Base-by-base conservation (phyloP, 2,888 invertebrate genomes). In the Mesorhabditis sp. region DNA sequence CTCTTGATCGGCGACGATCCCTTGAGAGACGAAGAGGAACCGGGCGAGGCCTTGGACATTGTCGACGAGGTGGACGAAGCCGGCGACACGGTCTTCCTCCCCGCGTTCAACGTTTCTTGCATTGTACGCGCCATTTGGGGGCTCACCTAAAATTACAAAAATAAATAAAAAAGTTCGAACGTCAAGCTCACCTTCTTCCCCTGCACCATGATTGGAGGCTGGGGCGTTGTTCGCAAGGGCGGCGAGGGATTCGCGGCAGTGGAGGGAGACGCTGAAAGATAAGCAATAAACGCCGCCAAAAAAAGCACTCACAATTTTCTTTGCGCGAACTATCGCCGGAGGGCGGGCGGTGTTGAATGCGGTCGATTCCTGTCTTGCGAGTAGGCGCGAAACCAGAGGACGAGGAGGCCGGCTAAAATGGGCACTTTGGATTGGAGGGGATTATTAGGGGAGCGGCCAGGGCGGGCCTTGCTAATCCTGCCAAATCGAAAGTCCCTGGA, bases 331-430 rank as follows among this genome's bases (percentile, higher is more conserved):
- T 65, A 13, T 43, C 43, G 15, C 10, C 65, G 58, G 15, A 67
- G 70, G 28, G 72, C 70, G 28, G 71, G 69, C 2, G 74, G 72
- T 13, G 74, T 74, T 72, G 72, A 74, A 76, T 74, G 45, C 75
- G 45, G 45, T 78, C 76, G 70, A 78, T 78, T 61, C 76, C 76
- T 50, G 28, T 66, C 44, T 70, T 74, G 6, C 71, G 66, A 63
- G 69, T 72, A 5, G 72, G 71, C 5, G 70, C 72, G 65, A 72
- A 72, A 15, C 65, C 58, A 43, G 69, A 44, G 13, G 65, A 65
- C 41, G 7, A 42, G 45, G 42, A 13, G 15, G 15, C 66, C 4
- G 28, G 13, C 6, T 10, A 7, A n/a, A 58, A 58, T 13, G 5
- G n/a, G 28, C 28, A 28, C 28, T 28, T 28, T 28, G 28, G 28